Percentiles rank a stretch among this genome's conserved stretches.
Conservation (phyloP, 2,888 invertebrate genomes). For the Hirtodrosophila trivittata region DNA sequence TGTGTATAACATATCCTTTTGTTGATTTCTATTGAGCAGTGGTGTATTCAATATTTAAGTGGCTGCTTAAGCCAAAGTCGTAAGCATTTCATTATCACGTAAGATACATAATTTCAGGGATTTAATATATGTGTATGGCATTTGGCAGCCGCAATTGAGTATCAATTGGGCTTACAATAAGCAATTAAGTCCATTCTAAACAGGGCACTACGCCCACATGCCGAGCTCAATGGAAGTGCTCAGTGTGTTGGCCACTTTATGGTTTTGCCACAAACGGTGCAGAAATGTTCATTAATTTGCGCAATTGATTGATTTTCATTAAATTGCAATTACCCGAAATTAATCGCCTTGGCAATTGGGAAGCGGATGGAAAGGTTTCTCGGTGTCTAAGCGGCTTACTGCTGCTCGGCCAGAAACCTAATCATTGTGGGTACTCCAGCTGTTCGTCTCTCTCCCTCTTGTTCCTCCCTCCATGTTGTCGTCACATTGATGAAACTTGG, state of each 20-base stretch:
- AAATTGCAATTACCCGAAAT: constrained; percentile 69
- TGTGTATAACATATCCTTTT: too few relatives aligned
- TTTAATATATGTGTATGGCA: constrained; percentile 1
- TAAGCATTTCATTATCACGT: too few relatives aligned
- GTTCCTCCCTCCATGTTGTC: neutral
- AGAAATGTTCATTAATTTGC: constrained; percentile 70
- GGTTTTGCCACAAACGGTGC: constrained; percentile 41
- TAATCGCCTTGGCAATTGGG: constrained; percentile 63
- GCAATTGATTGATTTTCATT: constrained; percentile 75
- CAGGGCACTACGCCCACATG: constrained; percentile 16
- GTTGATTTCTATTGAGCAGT: too few relatives aligned
- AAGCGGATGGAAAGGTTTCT: constrained; percentile 15
- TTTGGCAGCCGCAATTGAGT: constrained; percentile 28
- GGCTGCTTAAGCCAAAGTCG: too few relatives aligned
- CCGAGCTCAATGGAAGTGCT: neutral
- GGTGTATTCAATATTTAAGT: too few relatives aligned
- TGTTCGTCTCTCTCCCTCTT: neutral
- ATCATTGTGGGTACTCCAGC: constrained; percentile 1
- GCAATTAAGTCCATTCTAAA: constrained; percentile 40
- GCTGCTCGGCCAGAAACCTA: constrained; percentile 2
- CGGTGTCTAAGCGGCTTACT: constrained; percentile 43
- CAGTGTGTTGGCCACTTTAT: constrained; percentile 43
- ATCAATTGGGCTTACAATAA: constrained; percentile 40
- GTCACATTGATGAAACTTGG: constrained; percentile 31
- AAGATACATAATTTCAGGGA: too few relatives aligned